phyloP scores from a whole-genome alignment of 1,140 invertebrate species.

The Drusus annulatus region DNA sequence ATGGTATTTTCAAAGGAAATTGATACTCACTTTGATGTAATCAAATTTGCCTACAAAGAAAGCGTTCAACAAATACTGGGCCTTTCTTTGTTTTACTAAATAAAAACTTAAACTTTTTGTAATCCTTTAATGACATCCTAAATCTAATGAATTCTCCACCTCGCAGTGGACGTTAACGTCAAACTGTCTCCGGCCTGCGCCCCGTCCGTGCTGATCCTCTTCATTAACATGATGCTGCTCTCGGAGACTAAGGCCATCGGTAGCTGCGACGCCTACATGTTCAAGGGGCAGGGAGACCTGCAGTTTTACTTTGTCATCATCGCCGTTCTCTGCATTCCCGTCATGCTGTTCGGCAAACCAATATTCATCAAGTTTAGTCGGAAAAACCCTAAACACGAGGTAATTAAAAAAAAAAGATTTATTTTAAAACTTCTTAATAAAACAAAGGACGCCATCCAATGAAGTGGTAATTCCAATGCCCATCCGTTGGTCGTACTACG shows the following conservation, averaged over 20 bases:
- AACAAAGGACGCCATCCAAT: too few relatives aligned
- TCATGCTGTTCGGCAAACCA: slow-evolving; percentile 95
- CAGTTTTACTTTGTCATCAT: slow-evolving; percentile 83
- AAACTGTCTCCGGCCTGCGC: slow-evolving; percentile 77
- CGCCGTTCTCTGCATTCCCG: slow-evolving; percentile 89
- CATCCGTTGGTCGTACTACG: too few relatives aligned
- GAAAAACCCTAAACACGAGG: slow-evolving; percentile 47
- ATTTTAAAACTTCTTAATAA: background rate
- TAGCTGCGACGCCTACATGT: slow-evolving; percentile 79
- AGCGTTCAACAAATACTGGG: too few relatives aligned
- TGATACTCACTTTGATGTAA: too few relatives aligned
- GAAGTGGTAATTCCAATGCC: too few relatives aligned
- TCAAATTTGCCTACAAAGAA: too few relatives aligned
- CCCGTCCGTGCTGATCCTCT: slow-evolving; percentile 89
- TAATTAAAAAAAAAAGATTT: slow-evolving; percentile 1
- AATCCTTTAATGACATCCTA: too few relatives aligned
- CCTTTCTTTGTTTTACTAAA: too few relatives aligned
- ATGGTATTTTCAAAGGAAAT: too few relatives aligned
- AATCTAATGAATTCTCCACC: too few relatives aligned
- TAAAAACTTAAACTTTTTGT: too few relatives aligned
- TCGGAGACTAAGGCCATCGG: slow-evolving; percentile 68
- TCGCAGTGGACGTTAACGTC: background rate
- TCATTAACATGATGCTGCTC: slow-evolving; percentile 95
- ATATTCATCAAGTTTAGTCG: slow-evolving; percentile 74
- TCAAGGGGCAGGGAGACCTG: slow-evolving; percentile 77